Conservation (phyloP, 2,113 vertebrate genomes). For the Solea solea region DNA sequence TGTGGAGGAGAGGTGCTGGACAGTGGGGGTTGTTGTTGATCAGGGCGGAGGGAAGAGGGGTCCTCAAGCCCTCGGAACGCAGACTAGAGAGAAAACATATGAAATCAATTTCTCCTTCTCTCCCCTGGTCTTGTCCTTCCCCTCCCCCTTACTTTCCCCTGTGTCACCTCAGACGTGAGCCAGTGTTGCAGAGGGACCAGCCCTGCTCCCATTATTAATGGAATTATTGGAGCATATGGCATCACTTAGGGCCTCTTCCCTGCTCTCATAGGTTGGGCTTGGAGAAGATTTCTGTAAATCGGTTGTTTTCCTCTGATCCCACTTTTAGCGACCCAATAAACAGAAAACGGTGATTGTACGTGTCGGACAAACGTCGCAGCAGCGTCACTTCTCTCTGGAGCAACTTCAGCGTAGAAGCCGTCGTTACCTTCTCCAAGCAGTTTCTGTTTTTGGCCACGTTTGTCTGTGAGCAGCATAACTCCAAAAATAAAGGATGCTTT, state of each 20-base stretch:
- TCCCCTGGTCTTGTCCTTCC: constrained; percentile 39
- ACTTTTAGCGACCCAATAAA: constrained; percentile 38
- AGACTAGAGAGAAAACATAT: constrained; percentile 74
- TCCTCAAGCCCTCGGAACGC: constrained; percentile 46
- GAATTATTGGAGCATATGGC: constrained; percentile 81
- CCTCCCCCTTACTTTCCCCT: constrained; percentile 48
- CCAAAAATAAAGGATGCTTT: no score
- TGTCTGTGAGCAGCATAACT: no score
- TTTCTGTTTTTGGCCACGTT: no score
- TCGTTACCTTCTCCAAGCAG: background rate
- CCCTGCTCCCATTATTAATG: constrained; percentile 77
- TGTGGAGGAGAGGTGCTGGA: constrained; percentile 17
- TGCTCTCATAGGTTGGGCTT: constrained; percentile 39
- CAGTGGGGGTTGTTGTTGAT: constrained; percentile 56
- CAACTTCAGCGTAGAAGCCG: constrained; percentile 6
- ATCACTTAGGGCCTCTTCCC: constrained; percentile 75
- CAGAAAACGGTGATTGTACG: constrained; percentile 4
- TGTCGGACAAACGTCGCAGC: background rate
- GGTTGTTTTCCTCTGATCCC: constrained; percentile 66
- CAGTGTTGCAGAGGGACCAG: constrained; percentile 72
- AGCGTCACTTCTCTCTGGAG: background rate
- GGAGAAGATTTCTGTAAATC: constrained; percentile 66
- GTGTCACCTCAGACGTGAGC: constrained; percentile 79
- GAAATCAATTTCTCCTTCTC: constrained; percentile 78
- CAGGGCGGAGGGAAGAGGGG: background rate